These are phyloP conservation scores for Morbakka virulenta DNA, from an alignment of 30 jellyfish, hydroid and myxozoan genomes.

Conservation along the genomic window DNA sequence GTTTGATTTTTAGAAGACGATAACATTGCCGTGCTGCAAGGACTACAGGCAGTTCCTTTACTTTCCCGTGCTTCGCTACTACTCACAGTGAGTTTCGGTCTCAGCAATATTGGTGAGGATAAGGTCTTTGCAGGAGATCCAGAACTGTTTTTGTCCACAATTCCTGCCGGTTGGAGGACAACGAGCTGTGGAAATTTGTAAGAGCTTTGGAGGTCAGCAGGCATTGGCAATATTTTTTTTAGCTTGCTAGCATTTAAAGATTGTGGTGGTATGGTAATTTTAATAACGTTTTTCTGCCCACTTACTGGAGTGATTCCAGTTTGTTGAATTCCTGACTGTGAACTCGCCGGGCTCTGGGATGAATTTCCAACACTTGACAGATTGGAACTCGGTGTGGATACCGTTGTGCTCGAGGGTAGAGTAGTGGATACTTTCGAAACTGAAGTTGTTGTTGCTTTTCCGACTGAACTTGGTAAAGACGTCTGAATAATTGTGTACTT, in stretches of 20 bases:
- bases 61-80: neutral
- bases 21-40: neutral
- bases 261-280: neutral
- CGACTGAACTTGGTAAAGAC: neutral
- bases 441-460: neutral
- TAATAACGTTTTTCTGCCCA: neutral
- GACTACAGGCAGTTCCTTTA: neutral
- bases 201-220: neutral
- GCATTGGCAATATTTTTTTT: neutral
- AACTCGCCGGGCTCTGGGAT: neutral
- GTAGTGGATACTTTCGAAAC: neutral
- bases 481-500: neutral
- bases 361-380: neutral
- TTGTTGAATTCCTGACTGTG: neutral
- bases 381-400: neutral
- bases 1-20: neutral
- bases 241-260: neutral
- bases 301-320: neutral
- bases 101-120: too few species aligned
- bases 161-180: neutral
- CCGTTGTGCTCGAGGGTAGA: neutral
- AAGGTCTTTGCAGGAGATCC: neutral
- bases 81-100: too few species aligned
- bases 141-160: neutral
- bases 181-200: neutral